phyloP scores from a whole-genome alignment of 2,888 invertebrate species.

The Cephalotes varians region DNA sequence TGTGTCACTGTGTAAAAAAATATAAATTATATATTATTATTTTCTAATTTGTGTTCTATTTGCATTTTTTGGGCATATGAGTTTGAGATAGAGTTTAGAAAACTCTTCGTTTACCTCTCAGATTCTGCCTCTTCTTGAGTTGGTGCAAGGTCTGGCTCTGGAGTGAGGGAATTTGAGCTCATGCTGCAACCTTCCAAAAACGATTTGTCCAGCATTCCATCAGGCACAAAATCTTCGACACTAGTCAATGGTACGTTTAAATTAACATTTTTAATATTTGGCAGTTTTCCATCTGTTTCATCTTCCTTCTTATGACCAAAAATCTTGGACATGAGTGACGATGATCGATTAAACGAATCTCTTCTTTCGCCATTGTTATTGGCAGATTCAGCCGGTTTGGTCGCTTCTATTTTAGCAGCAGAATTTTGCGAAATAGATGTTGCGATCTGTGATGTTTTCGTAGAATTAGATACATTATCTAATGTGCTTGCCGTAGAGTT shows the following conservation, averaged over 20 bases:
- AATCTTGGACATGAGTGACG: slow-evolving; percentile 82
- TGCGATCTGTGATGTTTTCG: slow-evolving; percentile 53
- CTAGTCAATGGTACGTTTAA: slow-evolving; percentile 83
- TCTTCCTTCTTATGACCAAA: slow-evolving; percentile 83
- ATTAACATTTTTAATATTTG: slow-evolving; percentile 64
- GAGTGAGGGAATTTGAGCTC: not conserved
- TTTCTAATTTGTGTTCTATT: not conserved
- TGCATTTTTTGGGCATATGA: not conserved
- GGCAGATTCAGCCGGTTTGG: slow-evolving; percentile 66
- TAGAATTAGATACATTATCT: slow-evolving; percentile 65
- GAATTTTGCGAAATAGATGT: slow-evolving; percentile 60
- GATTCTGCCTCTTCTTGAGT: slow-evolving; percentile 85
- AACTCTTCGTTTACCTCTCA: slow-evolving; percentile 86
- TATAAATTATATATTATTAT: not conserved
- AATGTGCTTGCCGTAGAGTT: slow-evolving; percentile 53
- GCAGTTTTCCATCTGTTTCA: slow-evolving; percentile 77
- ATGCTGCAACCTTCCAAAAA: slow-evolving; percentile 89
- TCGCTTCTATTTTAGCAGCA: slow-evolving; percentile 65
- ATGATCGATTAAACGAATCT: slow-evolving; percentile 72
- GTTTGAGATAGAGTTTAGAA: not conserved
- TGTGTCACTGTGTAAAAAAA: slow-evolving; percentile 87
- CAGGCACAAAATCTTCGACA: slow-evolving; percentile 91
- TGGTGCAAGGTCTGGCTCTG: slow-evolving; percentile 82
- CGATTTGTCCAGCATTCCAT: slow-evolving; percentile 91
- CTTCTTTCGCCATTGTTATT: slow-evolving; percentile 72